phyloP scores from a whole-genome alignment of 2,797 vertebrate genomes.

The Picus viridis region DNA sequence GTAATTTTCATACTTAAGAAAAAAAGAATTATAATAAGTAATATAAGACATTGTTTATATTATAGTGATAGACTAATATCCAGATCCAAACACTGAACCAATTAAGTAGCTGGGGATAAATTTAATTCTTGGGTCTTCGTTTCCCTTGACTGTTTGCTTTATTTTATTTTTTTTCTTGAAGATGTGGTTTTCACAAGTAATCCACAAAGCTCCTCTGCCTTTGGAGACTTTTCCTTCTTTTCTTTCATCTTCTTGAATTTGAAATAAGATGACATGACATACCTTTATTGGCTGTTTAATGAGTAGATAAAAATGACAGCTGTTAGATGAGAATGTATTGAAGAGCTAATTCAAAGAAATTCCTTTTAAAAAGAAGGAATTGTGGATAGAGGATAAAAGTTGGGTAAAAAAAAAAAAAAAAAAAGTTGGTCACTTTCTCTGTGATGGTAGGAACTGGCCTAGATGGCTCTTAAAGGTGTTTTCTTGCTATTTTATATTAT shows the following conservation, averaged over 20 bases:
- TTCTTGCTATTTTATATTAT: neutral
- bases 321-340: neutral
- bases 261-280: neutral
- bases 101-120: neutral
- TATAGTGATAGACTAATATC: neutral
- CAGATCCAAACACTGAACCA: neutral
- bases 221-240: neutral
- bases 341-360: neutral
- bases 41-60: neutral
- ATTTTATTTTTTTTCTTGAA: neutral
- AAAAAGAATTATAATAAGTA: neutral
- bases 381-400: neutral
- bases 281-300: neutral
- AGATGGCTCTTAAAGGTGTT: neutral
- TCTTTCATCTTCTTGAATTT: neutral
- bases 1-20: neutral
- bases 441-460: neutral
- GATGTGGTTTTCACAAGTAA: neutral
- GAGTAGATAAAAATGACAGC: neutral
- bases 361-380: neutral
- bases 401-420: no score
- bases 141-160: neutral
- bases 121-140: neutral
- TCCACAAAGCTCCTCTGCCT: neutral
- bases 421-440: no score